Percentiles rank a stretch among this genome's conserved stretches.
phyloP scores from a whole-genome alignment of 2,113 vertebrate genomes.

The Pangasianodon hypophthalmus region DNA sequence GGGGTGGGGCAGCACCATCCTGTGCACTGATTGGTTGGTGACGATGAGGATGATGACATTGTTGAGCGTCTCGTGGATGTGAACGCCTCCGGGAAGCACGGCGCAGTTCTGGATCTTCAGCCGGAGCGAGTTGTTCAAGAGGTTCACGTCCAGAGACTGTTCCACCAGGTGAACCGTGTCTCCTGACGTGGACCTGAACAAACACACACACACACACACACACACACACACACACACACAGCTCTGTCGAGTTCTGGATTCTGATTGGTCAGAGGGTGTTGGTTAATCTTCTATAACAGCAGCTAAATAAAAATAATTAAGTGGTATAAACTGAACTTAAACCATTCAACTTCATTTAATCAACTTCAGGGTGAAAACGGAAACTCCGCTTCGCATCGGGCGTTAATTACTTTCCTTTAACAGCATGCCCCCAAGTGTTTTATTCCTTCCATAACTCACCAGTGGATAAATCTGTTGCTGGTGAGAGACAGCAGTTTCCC shows the following conservation, averaged over 20 bases:
- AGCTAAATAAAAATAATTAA: too few species aligned
- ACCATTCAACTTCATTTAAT: too few species aligned
- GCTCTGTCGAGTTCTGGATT: not conserved
- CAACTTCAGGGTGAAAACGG: too few species aligned
- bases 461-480: conserved; percentile 90
- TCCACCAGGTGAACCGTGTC: conserved; percentile 86
- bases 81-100: conserved; percentile 83
- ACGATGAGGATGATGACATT: conserved; percentile 82
- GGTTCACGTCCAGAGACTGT: conserved; percentile 85
- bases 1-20: conserved; percentile 87
- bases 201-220: not conserved
- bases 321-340: too few species aligned
- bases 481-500: conserved; percentile 81
- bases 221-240: not conserved
- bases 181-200: conserved; percentile 80
- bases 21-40: conserved; percentile 87
- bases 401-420: not conserved
- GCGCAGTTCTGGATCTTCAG: conserved; percentile 81
- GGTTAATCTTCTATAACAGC: not conserved
- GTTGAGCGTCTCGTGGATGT: conserved; percentile 83
- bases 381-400: not conserved
- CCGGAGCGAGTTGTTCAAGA: conserved; percentile 83
- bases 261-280: not conserved
- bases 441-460: conserved; percentile 74
- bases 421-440: not conserved